Percentiles rank a stretch among this genome's conserved stretches.
These are phyloP conservation scores for Antitype chi DNA, from an alignment of 2,888 invertebrate species.

Conservation along the genomic window DNA sequence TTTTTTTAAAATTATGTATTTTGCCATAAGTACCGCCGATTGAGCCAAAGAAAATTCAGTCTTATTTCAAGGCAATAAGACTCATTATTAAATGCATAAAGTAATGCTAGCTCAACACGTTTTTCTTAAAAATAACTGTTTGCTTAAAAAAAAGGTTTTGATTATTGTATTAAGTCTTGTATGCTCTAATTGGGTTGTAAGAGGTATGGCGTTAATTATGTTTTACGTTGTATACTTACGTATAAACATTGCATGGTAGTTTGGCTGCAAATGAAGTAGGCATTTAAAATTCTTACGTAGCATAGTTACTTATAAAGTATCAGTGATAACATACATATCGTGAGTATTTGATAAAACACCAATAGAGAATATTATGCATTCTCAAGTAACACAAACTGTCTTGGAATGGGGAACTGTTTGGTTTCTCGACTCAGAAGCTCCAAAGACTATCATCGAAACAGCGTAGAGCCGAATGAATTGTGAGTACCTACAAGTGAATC, in stretches of 20 bases:
- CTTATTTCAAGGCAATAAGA: no score
- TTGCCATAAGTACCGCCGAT: no score
- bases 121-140: no score
- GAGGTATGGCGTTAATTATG: no score
- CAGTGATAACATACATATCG: slow-evolving; percentile 7
- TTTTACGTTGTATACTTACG: neutral
- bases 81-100: no score
- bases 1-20: no score
- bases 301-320: neutral
- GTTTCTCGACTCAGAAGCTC: neutral
- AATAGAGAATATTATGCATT: neutral
- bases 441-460: neutral
- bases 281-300: slow-evolving; percentile 4
- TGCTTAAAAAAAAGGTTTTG: no score
- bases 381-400: neutral
- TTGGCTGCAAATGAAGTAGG: no score
- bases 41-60: no score
- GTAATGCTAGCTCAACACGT: no score
- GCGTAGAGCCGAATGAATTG: slow-evolving; percentile 2
- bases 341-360: slow-evolving; percentile 3
- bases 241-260: neutral
- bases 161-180: no score
- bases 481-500: slow-evolving; percentile 12
- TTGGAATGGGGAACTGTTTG: slow-evolving; percentile 27
- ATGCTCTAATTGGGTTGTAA: no score